phyloP scores from a whole-genome alignment of 2,113 vertebrate species.

The Salvator merianae region DNA sequence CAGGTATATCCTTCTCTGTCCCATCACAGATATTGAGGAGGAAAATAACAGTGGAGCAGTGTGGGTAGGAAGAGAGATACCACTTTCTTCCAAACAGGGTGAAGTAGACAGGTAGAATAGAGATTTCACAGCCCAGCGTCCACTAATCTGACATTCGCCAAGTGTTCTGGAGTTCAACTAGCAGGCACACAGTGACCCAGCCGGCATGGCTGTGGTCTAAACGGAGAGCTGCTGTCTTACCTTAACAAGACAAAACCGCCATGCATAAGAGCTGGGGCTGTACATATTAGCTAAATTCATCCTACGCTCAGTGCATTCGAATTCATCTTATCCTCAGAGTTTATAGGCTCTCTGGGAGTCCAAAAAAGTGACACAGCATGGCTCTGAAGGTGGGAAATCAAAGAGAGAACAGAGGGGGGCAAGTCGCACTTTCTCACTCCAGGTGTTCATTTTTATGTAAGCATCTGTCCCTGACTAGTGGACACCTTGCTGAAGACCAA shows the following conservation, averaged over 20 bases:
- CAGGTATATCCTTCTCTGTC: background rate
- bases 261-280: no score
- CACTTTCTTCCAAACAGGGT: background rate
- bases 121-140: background rate
- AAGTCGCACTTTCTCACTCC: background rate
- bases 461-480: background rate
- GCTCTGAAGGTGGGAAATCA: background rate
- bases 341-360: no score
- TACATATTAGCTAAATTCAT: no score
- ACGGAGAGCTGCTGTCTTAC: no score
- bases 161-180: background rate
- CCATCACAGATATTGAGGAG: background rate
- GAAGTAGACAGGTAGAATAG: background rate
- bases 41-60: background rate
- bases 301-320: no score
- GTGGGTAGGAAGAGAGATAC: background rate
- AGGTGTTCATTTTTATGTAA: background rate
- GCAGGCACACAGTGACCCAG: background rate
- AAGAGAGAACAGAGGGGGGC: accelerated
- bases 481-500: no score
- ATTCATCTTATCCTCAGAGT: no score
- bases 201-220: background rate
- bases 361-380: no score
- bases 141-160: background rate
- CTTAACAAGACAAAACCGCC: no score